These are phyloP conservation scores for Hystrix brachyura DNA, from an alignment of 2,113 vertebrate genomes.

Conservation along the genomic window DNA sequence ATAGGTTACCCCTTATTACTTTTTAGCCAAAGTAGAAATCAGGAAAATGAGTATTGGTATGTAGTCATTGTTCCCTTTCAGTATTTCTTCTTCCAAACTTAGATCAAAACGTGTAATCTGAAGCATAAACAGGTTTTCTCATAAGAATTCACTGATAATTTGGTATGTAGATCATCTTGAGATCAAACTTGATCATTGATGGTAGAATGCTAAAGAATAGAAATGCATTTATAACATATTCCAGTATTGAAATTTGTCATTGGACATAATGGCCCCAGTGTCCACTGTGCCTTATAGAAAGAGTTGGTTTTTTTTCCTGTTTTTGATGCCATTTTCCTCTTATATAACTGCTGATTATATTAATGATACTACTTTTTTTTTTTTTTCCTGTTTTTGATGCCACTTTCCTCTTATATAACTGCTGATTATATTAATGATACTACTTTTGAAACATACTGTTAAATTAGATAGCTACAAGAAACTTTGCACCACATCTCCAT, in stretches of 20 bases:
- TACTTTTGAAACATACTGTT: slow-evolving; percentile 81
- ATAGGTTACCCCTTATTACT: neutral
- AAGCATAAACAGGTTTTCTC: slow-evolving; percentile 23
- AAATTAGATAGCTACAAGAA: slow-evolving; percentile 78
- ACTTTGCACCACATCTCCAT: slow-evolving; percentile 63
- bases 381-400: slow-evolving; percentile 26
- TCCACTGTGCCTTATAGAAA: slow-evolving; percentile 38
- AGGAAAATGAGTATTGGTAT: neutral
- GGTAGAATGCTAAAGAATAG: slow-evolving; percentile 14
- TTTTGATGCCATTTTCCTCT: slow-evolving; percentile 60
- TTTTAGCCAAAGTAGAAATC: slow-evolving; percentile 26
- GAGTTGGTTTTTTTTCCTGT: slow-evolving; percentile 22
- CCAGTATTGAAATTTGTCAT: slow-evolving; percentile 56
- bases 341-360: slow-evolving; percentile 49
- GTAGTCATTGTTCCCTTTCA: neutral
- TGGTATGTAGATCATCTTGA: neutral
- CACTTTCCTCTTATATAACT: slow-evolving; percentile 50
- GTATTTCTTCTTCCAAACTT: neutral
- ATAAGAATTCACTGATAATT: slow-evolving; percentile 33
- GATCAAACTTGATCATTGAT: slow-evolving; percentile 5
- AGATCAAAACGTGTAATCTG: slow-evolving; percentile 7
- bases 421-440: slow-evolving; percentile 65
- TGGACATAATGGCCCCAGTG: neutral
- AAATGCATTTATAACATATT: neutral
- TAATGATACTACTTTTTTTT: slow-evolving; percentile 77